Evolutionary conservation across 2,113 vertebrate species (phyloP), one percentile per base, ranked within the genome.

Genomic region (Pelusios castaneus): DNA sequence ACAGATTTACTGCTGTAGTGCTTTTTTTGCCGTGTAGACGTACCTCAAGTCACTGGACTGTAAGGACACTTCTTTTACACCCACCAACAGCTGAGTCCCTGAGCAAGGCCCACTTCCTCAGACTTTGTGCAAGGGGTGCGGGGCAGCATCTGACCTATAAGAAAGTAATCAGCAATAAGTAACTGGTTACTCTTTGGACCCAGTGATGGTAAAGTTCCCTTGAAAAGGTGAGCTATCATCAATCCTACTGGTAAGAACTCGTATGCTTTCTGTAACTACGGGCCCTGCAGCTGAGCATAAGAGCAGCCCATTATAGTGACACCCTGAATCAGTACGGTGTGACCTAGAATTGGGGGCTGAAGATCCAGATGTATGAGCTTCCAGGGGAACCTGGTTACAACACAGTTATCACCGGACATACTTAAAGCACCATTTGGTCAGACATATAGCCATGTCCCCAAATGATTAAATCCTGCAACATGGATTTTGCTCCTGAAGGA

Each of bases 291-390:
- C 25, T 0, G 0, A 21, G 24, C 73, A 31, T 3, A 0, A 5
- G 1, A 0, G 38, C n/a, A n/a, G 3, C 29, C 0, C 0, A 49
- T 25, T 8, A 1, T 22, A 73, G 38, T 43, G 70, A 41, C n/a
- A 41, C 38, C 38, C 38, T 43, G n/a, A 38, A 41, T 43, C 38
- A 22, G n/a, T 34, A 70, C 16, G n/a, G 75, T 2, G 51, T 0
- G 1, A 17, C 34, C 22, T 56, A 55, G 38, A 0, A 1, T 12
- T 41, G 0, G 0, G 31, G 43, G 29, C 27, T 58, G 82, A 41
- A 25, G 58, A 25, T 25, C 70, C 19, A 21, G 2, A 2, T n/a
- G 25, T 2, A 76, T 11, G 45, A 45, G 41, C 73, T 4, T n/a
- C 8, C 14, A 13, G 63, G 63, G 24, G 29, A 45, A 2, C 14